Evolutionary conservation across 2,797 vertebrate species (phyloP).

Genomic region (Typhlichthys eigenmanni): DNA sequence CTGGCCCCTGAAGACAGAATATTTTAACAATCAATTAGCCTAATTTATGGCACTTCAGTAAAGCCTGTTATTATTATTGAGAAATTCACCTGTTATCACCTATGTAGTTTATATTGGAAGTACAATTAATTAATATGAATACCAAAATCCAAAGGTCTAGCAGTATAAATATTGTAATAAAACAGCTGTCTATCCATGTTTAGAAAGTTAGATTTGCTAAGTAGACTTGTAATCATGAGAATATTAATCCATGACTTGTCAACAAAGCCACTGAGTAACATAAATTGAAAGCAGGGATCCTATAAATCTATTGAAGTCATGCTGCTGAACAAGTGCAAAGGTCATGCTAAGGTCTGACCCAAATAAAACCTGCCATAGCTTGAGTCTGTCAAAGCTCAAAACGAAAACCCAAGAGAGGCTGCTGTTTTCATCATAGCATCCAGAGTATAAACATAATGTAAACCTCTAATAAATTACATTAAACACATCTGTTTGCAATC

Average conservation of each 20-base stretch:
- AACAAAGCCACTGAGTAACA: background rate
- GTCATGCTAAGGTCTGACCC: conserved; percentile 33
- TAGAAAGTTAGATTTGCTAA: too few species aligned
- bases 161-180: too few species aligned
- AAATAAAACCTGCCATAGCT: conserved; percentile 29
- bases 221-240: background rate
- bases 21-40: too few species aligned
- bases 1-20: too few species aligned
- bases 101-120: too few species aligned
- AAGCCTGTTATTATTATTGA: too few species aligned
- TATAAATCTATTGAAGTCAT: conserved; percentile 8
- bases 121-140: too few species aligned
- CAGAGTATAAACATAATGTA: conserved; percentile 45
- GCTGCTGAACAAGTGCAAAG: conserved; percentile 29
- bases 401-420: conserved; percentile 15
- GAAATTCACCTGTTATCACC: too few species aligned
- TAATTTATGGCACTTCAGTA: too few species aligned
- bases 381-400: conserved; percentile 29
- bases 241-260: background rate
- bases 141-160: background rate
- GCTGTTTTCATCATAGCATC: conserved; percentile 29
- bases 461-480: conserved; percentile 33
- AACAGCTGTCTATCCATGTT: background rate
- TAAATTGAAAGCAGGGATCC: background rate
- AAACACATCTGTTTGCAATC: conserved; percentile 32